Base-by-base conservation (phyloP, 2,797 vertebrate species). In the Melanotaenia pygmaea region DNA sequence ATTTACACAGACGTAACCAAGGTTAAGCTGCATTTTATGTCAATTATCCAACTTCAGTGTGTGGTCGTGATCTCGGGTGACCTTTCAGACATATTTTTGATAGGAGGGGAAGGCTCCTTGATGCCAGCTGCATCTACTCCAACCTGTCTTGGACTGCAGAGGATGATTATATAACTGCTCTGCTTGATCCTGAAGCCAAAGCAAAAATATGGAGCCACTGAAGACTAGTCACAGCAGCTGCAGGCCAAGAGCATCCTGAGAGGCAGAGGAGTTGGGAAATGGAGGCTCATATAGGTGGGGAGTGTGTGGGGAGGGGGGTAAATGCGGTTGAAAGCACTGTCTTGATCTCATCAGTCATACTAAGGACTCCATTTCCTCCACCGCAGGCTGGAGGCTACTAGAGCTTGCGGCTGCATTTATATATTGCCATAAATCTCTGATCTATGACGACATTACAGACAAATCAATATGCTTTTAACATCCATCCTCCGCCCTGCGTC, bases 391-490 rank as follows among this genome's bases (percentile, higher is more conserved):
- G 75, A 88, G 86, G 89, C 87, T 86, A 90, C 86, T 64, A 69
- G 69, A 88, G 87, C 86, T 91, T 78, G 85, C 79, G 89, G 90
- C 88, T 86, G 88, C 91, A 87, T 91, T 93, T 91, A 93, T 92
- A 90, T 88, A 88, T 86, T 71, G 86, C 91, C 85, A 93, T 94
- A 94, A 92, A 93, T 93, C 90, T 90, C 89, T 81, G 90, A 94
- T 92, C 86, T 90, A 94, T 92, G 92, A 94, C 90, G 92, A 92
- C 92, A 93, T 93, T 94, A 93, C 91, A 91, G 92, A 89, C 91
- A 92, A 94, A 95, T 95, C 94, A 93, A 94, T 95, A 94, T 94
- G 92, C 93, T 94, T 95, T 94, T 94, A 94, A 94, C 94, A 94
- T 93, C 93, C 91, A 93, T 94, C 92, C 90, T 89, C 91, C 86